A percentile compares a stretch with the other conserved stretches of the same genome.
Conservation (phyloP, 1,140 invertebrate genomes). For the Drosophila subobscura region DNA sequence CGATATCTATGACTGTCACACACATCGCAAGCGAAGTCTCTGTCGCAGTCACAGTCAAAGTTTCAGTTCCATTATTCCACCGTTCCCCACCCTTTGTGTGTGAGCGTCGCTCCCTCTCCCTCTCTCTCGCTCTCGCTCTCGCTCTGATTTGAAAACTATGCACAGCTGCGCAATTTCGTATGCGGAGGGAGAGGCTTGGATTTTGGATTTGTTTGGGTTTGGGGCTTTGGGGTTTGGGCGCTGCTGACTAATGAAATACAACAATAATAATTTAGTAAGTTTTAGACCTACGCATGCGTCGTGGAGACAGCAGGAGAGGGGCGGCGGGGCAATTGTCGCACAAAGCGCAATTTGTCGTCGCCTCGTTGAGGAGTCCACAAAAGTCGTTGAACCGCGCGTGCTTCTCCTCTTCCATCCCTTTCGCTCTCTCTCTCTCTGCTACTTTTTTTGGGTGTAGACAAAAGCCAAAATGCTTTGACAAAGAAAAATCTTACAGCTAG, state of each 20-base stretch:
- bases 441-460: slow-evolving; percentile 75
- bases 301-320: slow-evolving; percentile 28
- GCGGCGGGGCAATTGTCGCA: slow-evolving; percentile 65
- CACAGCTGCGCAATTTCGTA: slow-evolving; percentile 66
- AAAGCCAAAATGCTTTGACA: slow-evolving; percentile 70
- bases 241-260: slow-evolving; percentile 77
- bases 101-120: no score
- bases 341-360: slow-evolving; percentile 57
- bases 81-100: no score
- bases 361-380: slow-evolving; percentile 33
- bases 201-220: slow-evolving; percentile 14
- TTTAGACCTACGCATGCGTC: slow-evolving; percentile 73
- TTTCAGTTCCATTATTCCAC: no score
- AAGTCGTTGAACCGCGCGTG: slow-evolving; percentile 69
- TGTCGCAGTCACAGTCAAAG: not conserved
- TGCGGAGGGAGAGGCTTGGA: slow-evolving; percentile 26
- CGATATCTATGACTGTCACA: slow-evolving; percentile 77
- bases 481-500: slow-evolving; percentile 64
- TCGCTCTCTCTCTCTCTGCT: slow-evolving; percentile 14
- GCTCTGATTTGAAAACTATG: slow-evolving; percentile 66
- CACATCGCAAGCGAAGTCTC: slow-evolving; percentile 4
- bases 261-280: slow-evolving; percentile 82
- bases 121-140: not conserved
- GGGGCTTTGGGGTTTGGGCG: slow-evolving; percentile 34
- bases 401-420: slow-evolving; percentile 30